Evolutionary conservation across 2,888 invertebrate species (phyloP).

Genomic region (Torymus auratus): DNA sequence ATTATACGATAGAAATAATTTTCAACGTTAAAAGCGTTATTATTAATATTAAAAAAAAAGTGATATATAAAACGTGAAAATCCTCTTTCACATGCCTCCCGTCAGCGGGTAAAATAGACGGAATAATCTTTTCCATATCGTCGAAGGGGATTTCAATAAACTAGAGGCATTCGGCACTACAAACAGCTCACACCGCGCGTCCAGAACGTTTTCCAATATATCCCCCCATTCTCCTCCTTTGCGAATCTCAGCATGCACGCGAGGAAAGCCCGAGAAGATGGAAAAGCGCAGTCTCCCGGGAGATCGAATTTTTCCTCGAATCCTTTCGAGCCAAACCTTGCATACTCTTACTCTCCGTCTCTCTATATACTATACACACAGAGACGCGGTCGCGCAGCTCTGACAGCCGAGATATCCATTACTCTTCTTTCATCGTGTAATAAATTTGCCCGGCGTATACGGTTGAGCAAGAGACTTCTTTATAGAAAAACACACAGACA

Average conservation of each 20-base stretch:
- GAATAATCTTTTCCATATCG: too few relatives aligned
- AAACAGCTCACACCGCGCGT: too few relatives aligned
- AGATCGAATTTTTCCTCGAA: slow-evolving; percentile 6
- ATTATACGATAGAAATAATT: too few relatives aligned
- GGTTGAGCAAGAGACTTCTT: background rate
- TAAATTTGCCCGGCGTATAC: slow-evolving; percentile 1
- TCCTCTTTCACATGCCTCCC: too few relatives aligned
- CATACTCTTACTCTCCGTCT: background rate
- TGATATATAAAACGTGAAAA: too few relatives aligned
- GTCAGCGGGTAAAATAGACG: too few relatives aligned
- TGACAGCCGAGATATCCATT: background rate
- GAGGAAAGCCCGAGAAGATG: slow-evolving; percentile 1
- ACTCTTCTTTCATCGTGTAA: slow-evolving; percentile 16
- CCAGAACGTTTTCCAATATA: too few relatives aligned
- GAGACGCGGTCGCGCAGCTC: background rate
- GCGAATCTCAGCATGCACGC: background rate
- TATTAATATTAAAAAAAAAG: too few relatives aligned
- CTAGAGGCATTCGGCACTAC: too few relatives aligned
- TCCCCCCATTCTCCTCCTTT: too few relatives aligned
- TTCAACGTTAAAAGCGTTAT: too few relatives aligned
- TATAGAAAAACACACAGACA: background rate
- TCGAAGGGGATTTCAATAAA: too few relatives aligned
- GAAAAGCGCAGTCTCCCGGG: slow-evolving; percentile 3
- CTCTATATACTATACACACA: background rate
- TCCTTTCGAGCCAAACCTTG: slow-evolving; percentile 12